Conservation (phyloP, 2,888 invertebrate species). For the Blera fallax region DNA sequence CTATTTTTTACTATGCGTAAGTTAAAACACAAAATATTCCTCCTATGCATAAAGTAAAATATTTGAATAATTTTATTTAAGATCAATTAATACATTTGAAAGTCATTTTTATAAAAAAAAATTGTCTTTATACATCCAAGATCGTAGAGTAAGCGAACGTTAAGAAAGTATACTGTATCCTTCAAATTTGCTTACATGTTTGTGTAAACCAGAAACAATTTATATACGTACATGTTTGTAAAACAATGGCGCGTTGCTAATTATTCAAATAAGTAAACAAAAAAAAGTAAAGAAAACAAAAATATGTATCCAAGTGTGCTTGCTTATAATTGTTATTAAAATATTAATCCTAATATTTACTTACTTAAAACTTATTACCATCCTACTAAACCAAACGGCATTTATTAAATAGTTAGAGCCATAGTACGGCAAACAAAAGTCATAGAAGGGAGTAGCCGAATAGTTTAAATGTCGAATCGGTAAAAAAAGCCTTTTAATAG, state of each 20-base stretch:
- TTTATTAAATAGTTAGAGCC: not conserved
- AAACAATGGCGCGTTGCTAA: conserved; percentile 35
- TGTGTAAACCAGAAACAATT: not conserved
- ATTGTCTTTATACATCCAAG: not conserved
- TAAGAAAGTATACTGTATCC: not conserved
- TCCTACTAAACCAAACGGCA: conserved; percentile 1
- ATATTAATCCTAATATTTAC: conserved; percentile 20
- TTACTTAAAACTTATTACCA: conserved; percentile 25
- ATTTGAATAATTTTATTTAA: not conserved
- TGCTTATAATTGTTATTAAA: conserved; percentile 28
- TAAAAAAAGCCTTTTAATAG: not conserved
- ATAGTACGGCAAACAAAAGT: not conserved
- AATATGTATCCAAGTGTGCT: conserved; percentile 29
- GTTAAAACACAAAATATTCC: not conserved
- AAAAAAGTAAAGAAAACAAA: not conserved
- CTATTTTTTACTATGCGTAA: not conserved
- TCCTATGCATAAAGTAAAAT: not conserved
- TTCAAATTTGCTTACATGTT: not conserved
- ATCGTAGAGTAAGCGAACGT: not conserved
- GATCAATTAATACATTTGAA: not conserved
- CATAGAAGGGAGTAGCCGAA: not conserved
- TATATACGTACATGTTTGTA: not conserved
- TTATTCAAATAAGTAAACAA: conserved; percentile 6
- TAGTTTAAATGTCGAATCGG: not conserved
- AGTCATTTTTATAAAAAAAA: not conserved